Evolutionary conservation across 2,797 vertebrate genomes (phyloP), one percentile per base, ranked within the genome.

Genomic region (Tolypeutes matacus): DNA sequence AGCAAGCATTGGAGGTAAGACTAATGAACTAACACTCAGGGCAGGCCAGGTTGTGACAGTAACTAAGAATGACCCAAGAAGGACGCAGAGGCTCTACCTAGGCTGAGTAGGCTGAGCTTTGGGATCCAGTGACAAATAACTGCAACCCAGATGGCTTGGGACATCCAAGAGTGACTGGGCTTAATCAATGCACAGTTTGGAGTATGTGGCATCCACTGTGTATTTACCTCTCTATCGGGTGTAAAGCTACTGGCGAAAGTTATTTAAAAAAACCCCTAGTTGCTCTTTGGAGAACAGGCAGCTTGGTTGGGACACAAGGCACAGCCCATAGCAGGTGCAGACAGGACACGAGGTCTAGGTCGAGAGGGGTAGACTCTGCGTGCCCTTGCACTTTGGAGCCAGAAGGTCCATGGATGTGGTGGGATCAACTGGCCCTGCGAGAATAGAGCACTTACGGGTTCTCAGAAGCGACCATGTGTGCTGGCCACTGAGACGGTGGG

Each of bases 301-400:
- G 51, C 14, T 42, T 23, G 8, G 34, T 36, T 69, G 64, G 36
- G 21, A 58, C 36, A 34, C 6, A 25, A 67, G 76, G 13, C 10
- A 5, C 7, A 4, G 20, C 36, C 34, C 21, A 3, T 0, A 0
- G 5, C 36, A 64, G 49, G 2, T 18, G 34, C 2, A 17, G 36
- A 20, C 15, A 21, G 23, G 23, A 29, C 36, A 1, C 3, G 23
- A 6, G 3, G 8, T 23, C 3, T 6, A 14, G 76, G 3, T 10
- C 10, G 14, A 4, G 36, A 13, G 10, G 27, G 4, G 31, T 14
- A 49, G 85, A 49, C 9, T 3, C 9, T 3, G 56, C 15, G 7
- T 60, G 53, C 53, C 42, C 8, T 4, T 64, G 70, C 8, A 17
- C 39, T 18, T 76, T 12, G 20, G 49, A 42, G 49, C 49, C 87